These are phyloP conservation scores for Drosophila equinoxialis DNA, from an alignment of 1,140 invertebrate species.

Conservation along the genomic window DNA sequence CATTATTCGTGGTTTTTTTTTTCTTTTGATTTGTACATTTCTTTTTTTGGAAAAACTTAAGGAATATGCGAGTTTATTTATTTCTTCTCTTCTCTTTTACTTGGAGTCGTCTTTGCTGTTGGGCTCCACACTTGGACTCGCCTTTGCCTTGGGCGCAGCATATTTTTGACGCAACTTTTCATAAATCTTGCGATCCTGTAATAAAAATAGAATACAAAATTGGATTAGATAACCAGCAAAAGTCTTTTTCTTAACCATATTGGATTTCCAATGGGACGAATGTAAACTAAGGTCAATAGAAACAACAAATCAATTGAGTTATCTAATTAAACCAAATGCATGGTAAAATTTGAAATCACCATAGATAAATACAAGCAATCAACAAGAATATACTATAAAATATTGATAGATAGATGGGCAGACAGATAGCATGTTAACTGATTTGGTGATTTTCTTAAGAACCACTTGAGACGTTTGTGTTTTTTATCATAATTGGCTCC, in stretches of 20 bases:
- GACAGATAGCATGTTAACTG: background rate
- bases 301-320: no score
- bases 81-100: background rate
- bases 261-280: no score
- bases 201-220: conserved; percentile 1
- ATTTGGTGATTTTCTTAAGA: background rate
- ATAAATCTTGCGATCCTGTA: conserved; percentile 77
- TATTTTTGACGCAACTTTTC: conserved; percentile 79
- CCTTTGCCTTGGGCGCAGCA: conserved; percentile 64
- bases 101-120: conserved; percentile 6
- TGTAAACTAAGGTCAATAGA: no score
- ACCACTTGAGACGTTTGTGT: background rate
- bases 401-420: background rate
- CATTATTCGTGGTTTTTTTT: conserved; percentile 12
- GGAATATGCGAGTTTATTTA: conserved; percentile 15
- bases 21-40: conserved; percentile 8
- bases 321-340: no score
- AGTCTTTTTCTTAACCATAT: no score
- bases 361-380: no score
- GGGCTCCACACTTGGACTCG: conserved; percentile 31
- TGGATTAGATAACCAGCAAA: background rate
- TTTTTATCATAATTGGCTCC: background rate
- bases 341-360: no score
- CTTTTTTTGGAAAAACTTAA: conserved; percentile 23
- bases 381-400: background rate